Percentiles rank a stretch among this genome's conserved stretches.
phyloP scores from a whole-genome alignment of 2,888 invertebrate species.

The Gari tellinella region DNA sequence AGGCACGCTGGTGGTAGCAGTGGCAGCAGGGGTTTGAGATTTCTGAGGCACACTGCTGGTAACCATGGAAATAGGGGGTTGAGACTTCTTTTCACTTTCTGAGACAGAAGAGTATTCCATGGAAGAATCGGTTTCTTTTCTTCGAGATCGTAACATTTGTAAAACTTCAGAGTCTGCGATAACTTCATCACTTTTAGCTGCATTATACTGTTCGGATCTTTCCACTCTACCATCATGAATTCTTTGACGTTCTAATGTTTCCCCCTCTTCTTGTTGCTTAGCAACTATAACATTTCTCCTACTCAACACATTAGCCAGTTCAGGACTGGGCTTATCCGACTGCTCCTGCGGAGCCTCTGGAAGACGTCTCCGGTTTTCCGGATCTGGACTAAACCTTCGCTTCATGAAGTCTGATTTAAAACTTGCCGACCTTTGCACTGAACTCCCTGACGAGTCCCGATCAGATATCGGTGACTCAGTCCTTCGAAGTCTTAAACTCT shows the following conservation, averaged over 20 bases:
- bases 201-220: constrained; percentile 31
- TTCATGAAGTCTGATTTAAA: constrained; percentile 76
- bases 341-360: constrained; percentile 78
- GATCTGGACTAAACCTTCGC: constrained; percentile 61
- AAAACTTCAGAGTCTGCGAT: constrained; percentile 70
- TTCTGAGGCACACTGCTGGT: neutral
- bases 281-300: constrained; percentile 83
- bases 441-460: constrained; percentile 33
- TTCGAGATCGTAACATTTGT: constrained; percentile 62
- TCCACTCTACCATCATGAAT: constrained; percentile 52
- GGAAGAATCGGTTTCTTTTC: constrained; percentile 68
- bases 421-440: constrained; percentile 70
- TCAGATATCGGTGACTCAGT: constrained; percentile 85
- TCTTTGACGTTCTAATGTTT: constrained; percentile 47
- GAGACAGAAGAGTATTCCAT: constrained; percentile 35
- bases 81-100: constrained; percentile 44
- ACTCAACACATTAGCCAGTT: constrained; percentile 87
- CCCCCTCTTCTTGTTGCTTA: constrained; percentile 61
- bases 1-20: constrained; percentile 1
- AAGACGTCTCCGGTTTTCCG: constrained; percentile 36
- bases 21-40: neutral
- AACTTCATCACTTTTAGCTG: constrained; percentile 49
- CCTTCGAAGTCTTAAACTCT: constrained; percentile 78
- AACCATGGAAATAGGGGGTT: constrained; percentile 3
- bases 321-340: constrained; percentile 88